These are phyloP conservation scores for Paramisgurnus dabryanus DNA, from an alignment of 2,113 vertebrate genomes.

Conservation along the genomic window DNA sequence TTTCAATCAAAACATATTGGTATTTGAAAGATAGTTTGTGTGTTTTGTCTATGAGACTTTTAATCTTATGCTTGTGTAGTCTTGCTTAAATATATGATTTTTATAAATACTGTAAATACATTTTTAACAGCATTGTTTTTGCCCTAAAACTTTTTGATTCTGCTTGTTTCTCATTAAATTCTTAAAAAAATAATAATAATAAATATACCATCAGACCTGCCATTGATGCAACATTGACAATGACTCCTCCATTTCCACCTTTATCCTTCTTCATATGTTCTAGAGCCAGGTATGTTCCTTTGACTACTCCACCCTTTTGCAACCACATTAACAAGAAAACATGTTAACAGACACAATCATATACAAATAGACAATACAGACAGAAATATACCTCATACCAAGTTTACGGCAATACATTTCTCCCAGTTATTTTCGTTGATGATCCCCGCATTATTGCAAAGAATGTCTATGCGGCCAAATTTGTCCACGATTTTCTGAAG, in stretches of 20 bases:
- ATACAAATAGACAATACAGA: background rate
- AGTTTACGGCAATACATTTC: slow-evolving; percentile 69
- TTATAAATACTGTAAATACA: too few species aligned
- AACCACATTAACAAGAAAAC: background rate
- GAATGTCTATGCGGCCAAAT: slow-evolving; percentile 70
- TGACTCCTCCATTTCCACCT: slow-evolving; percentile 69
- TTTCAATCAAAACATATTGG: background rate
- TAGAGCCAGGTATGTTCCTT: slow-evolving; percentile 69
- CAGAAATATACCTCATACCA: slow-evolving; percentile 60
- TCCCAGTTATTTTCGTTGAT: slow-evolving; percentile 69
- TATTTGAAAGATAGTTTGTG: too few species aligned
- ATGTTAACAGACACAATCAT: background rate
- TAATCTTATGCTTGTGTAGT: too few species aligned
- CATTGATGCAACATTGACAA: slow-evolving; percentile 65
- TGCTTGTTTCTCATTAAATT: too few species aligned
- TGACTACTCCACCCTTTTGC: slow-evolving; percentile 66
- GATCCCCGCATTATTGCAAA: slow-evolving; percentile 79
- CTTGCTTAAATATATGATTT: too few species aligned
- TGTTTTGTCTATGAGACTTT: too few species aligned
- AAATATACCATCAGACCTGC: slow-evolving; percentile 33
- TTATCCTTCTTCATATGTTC: slow-evolving; percentile 73
- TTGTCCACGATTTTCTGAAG: slow-evolving; percentile 62
- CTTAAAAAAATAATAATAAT: too few species aligned
- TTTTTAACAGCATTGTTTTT: too few species aligned
- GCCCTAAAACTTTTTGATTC: too few species aligned